These are phyloP conservation scores for Collichthys lucidus DNA, from an alignment of 2,113 vertebrate species.

Conservation along the genomic window DNA sequence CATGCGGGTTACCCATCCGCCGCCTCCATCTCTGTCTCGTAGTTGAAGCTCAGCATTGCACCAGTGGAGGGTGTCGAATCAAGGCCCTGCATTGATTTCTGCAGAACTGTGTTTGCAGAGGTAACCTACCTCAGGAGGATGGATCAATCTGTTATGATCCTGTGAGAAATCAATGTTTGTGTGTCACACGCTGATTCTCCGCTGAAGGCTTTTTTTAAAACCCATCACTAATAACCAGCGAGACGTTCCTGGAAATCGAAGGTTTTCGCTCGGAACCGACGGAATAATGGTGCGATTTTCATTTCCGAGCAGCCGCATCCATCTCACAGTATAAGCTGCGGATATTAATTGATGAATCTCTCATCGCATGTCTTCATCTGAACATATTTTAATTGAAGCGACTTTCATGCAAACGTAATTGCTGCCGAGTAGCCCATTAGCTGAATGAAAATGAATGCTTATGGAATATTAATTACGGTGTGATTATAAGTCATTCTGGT, in stretches of 20 bases:
- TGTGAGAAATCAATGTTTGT: slow-evolving; percentile 70
- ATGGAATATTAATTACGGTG: slow-evolving; percentile 66
- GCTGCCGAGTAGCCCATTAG: slow-evolving; percentile 69
- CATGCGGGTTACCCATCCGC: slow-evolving; percentile 3
- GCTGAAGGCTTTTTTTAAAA: slow-evolving; percentile 55
- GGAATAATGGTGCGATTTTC: slow-evolving; percentile 54
- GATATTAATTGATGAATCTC: slow-evolving; percentile 61
- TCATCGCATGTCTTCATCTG: slow-evolving; percentile 66
- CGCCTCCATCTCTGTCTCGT: slow-evolving; percentile 9
- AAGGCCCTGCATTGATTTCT: slow-evolving; percentile 49
- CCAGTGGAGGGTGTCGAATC: slow-evolving; percentile 25
- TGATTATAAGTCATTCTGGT: slow-evolving; percentile 42
- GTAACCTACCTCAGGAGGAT: slow-evolving; percentile 42
- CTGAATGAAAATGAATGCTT: slow-evolving; percentile 64
- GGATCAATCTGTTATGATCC: slow-evolving; percentile 72
- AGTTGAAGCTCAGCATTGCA: slow-evolving; percentile 30
- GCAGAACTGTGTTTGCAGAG: slow-evolving; percentile 54
- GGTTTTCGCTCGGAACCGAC: slow-evolving; percentile 21
- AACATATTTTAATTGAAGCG: slow-evolving; percentile 77
- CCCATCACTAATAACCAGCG: slow-evolving; percentile 53
- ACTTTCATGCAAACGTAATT: slow-evolving; percentile 77
- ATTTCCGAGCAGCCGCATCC: slow-evolving; percentile 42
- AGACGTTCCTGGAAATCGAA: background rate
- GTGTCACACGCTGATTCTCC: slow-evolving; percentile 57
- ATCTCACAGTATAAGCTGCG: slow-evolving; percentile 43